Base-by-base conservation (phyloP, 2,113 vertebrate genomes). In the Limanda limanda region DNA sequence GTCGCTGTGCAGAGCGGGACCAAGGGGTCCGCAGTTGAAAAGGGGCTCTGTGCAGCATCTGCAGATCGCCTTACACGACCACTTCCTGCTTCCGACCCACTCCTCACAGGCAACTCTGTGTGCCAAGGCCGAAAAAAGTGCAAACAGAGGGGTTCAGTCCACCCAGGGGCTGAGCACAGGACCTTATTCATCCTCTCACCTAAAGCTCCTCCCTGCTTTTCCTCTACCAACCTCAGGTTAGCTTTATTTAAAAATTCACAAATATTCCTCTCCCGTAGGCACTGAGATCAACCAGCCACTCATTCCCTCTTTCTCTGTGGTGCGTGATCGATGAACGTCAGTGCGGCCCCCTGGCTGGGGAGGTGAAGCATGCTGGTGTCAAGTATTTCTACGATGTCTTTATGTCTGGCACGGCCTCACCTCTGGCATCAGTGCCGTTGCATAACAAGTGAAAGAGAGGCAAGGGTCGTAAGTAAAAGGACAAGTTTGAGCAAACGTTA, bases 51-150 rank as follows among this genome's bases (percentile, higher is more conserved):
- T 95, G 91, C 92, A 81, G 86, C 79, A 81, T 87, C 82, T 89
- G 84, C 86, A 89, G 94, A 95, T 95, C 94, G 76, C 85, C 92
- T 95, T 95, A 95, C 95, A 94, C 88, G 85, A 92, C 91, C 90
- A 93, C 94, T 95, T 95, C 95, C 95, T 95, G 94, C 92, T 94
- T 94, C 93, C 92, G 92, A 91, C 91, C 93, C 84, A 81, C 85
- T 92, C 87, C 89, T 92, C 93, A 95, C 94, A 95, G 92, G 86
- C 89, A 21, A 85, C 76, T 86, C 88, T 93, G 92, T 95, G 92
- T 94, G 92, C 92, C 92, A 83, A 68, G 73, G 88, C 77, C 78
- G 82, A 93, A 94, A 92, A 93, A 94, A 92, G 85, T 74, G 67
- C 91, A 91, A 94, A 95, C 93, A 94, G 92, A 95, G 92, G 91